Evolutionary conservation across 2,888 invertebrate species (phyloP), one percentile per base, ranked within the genome.

Genomic region (Tetramorium bicarinatum): DNA sequence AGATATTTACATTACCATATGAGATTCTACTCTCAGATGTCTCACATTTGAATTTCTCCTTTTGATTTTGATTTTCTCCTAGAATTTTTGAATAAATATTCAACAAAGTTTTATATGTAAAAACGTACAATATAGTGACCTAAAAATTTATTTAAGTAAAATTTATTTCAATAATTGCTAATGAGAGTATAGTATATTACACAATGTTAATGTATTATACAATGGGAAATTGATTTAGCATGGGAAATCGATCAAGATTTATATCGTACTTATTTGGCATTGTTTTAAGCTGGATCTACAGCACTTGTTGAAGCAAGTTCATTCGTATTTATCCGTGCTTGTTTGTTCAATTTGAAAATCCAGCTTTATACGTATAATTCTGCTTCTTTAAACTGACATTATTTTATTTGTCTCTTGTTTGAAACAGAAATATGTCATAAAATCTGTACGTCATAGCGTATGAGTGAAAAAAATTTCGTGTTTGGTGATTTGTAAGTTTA

Each of bases 1-100:
- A 80, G 56, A 74, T 47, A 79, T 80, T 69, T 71, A 44, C 56
- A 21, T 29, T n/a, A 71, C 8, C 34, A 38, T 6, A 41, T 59
- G 44, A 59, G 18, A 47, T 25, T 25, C 13, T 79, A 59, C 13
- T 72, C 21, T 44, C 21, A 56, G 15, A 11, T 44, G 8, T 34
- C 44, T 44, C 6, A 25, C 9, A 54, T 29, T 15, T 56, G 11
- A 25, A 13, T 34, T 34, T 34, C 29, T 34, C 29, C 29, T 34
- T 34, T 34, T 34, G 29, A 8, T 59, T 74, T 59, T 13, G 4
- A 15, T 21, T 56, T 29, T 47, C 15, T 34, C 25, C 0, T 67
- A 64, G 4, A 34, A 34, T 34, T 34, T 34, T 25, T n/a, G 7
- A 29, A 7, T 38, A 15, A 41, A 67, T 59, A 49, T 18, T 18